phyloP scores from a whole-genome alignment of 1,140 invertebrate species.

The Bombus sibiricus region DNA sequence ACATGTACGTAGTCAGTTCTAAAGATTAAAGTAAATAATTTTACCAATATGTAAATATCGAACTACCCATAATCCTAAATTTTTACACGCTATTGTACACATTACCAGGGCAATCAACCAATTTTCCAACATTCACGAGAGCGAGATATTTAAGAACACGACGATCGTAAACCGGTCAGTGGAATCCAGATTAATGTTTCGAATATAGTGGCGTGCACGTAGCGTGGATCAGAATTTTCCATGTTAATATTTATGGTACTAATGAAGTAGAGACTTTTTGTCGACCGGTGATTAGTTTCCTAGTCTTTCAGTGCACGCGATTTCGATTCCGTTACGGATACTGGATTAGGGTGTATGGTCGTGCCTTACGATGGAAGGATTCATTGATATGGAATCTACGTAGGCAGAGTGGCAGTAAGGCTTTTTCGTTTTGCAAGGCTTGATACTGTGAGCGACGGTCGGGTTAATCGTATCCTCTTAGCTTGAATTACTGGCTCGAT shows the following conservation, averaged over 20 bases:
- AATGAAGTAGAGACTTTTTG: not conserved
- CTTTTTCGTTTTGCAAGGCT: not conserved
- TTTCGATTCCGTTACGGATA: conserved; percentile 11
- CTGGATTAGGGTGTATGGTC: conserved; percentile 8
- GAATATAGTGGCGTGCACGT: not conserved
- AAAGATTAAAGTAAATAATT: no score
- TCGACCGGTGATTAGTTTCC: not conserved
- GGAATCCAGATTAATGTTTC: conserved; percentile 41
- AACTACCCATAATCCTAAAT: not conserved
- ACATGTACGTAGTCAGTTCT: no score
- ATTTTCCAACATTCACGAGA: not conserved
- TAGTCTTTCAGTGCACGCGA: not conserved
- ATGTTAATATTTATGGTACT: conserved; percentile 19
- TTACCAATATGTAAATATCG: not conserved
- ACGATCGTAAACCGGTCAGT: conserved; percentile 30
- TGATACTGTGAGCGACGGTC: conserved; percentile 4
- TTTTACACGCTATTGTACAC: not conserved
- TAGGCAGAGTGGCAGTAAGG: not conserved
- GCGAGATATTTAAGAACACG: conserved; percentile 9
- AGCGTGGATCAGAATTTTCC: conserved; percentile 20
- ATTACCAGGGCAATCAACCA: not conserved
- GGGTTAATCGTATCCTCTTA: conserved; percentile 36
- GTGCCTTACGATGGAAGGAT: not conserved
- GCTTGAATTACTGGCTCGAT: conserved; percentile 18
- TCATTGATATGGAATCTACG: conserved; percentile 15